Percentiles rank a stretch among this genome's conserved stretches.
These are phyloP conservation scores for Hetaerina americana DNA, from an alignment of 1,140 invertebrate genomes.

Conservation along the genomic window DNA sequence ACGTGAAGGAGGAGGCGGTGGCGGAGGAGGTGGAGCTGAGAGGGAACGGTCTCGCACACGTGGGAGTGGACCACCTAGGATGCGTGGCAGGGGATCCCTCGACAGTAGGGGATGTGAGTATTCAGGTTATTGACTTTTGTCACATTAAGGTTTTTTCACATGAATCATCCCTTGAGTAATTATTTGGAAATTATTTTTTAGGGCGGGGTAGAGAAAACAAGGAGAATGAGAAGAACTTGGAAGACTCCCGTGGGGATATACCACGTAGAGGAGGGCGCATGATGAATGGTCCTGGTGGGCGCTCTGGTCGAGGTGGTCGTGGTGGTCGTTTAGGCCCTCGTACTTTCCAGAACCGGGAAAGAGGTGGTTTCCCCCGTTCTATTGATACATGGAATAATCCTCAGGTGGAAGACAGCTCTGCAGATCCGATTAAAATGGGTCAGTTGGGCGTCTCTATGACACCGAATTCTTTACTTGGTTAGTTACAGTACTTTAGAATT, in stretches of 20 bases:
- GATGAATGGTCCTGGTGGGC: slow-evolving; percentile 23
- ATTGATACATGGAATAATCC: slow-evolving; percentile 50
- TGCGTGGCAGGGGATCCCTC: slow-evolving; percentile 31
- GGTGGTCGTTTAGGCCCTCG: slow-evolving; percentile 37
- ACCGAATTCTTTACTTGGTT: background rate
- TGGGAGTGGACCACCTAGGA: slow-evolving; percentile 32
- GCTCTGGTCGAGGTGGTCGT: slow-evolving; percentile 38
- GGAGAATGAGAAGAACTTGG: slow-evolving; percentile 42
- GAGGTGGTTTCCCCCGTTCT: slow-evolving; percentile 22
- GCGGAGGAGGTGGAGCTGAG: slow-evolving; percentile 28
- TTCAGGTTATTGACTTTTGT: background rate
- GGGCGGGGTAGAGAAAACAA: slow-evolving; percentile 44
- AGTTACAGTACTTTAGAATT: background rate
- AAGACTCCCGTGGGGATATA: slow-evolving; percentile 30
- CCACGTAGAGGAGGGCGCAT: slow-evolving; percentile 22
- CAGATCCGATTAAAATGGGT: slow-evolving; percentile 16
- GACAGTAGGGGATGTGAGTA: slow-evolving; percentile 36
- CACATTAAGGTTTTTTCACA: background rate
- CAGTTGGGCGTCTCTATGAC: slow-evolving; percentile 13
- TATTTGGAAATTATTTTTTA: too few relatives aligned
- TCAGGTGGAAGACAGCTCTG: slow-evolving; percentile 13
- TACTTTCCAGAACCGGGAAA: slow-evolving; percentile 32
- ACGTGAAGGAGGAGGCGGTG: slow-evolving; percentile 33
- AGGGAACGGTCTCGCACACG: slow-evolving; percentile 19
- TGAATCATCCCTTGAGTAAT: background rate